Conservation (phyloP, 2,797 vertebrate genomes). For the Liparis tanakae region DNA sequence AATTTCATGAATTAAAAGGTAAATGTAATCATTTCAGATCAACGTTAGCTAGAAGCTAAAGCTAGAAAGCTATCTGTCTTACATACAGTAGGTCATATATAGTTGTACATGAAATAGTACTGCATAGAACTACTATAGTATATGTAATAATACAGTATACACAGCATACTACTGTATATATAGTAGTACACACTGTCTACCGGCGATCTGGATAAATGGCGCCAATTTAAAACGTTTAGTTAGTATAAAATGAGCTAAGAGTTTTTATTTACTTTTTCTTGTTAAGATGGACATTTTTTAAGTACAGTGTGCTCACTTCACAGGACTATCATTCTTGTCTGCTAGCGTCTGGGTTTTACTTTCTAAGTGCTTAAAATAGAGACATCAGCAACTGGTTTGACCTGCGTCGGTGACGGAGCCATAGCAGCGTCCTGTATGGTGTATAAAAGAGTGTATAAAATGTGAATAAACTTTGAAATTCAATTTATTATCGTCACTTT, state of each 20-base stretch:
- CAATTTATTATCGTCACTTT: constrained; percentile 35
- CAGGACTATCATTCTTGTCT: constrained; percentile 49
- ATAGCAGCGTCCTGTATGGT: constrained; percentile 49
- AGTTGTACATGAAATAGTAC: not conserved
- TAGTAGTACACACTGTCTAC: not conserved
- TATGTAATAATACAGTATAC: not conserved
- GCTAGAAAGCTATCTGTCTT: not conserved
- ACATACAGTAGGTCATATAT: not conserved
- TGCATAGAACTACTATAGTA: not conserved
- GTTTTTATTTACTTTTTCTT: constrained; percentile 3
- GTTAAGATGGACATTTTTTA: constrained; percentile 50
- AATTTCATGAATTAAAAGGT: not conserved
- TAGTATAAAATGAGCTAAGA: not conserved
- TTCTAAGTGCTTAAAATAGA: constrained; percentile 63
- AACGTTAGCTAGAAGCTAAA: not conserved
- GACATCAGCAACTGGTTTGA: constrained; percentile 44
- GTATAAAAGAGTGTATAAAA: constrained; percentile 72
- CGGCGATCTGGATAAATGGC: not conserved
- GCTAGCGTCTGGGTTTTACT: constrained; percentile 42
- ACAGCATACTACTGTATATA: not conserved
- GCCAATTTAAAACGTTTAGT: not conserved
- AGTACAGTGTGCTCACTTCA: constrained; percentile 41
- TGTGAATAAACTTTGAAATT: constrained; percentile 82
- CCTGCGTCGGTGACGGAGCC: constrained; percentile 42
- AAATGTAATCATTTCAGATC: not conserved